phyloP scores from a whole-genome alignment of 2,797 vertebrate genomes.

The Cynodonichthys magdalenae region DNA sequence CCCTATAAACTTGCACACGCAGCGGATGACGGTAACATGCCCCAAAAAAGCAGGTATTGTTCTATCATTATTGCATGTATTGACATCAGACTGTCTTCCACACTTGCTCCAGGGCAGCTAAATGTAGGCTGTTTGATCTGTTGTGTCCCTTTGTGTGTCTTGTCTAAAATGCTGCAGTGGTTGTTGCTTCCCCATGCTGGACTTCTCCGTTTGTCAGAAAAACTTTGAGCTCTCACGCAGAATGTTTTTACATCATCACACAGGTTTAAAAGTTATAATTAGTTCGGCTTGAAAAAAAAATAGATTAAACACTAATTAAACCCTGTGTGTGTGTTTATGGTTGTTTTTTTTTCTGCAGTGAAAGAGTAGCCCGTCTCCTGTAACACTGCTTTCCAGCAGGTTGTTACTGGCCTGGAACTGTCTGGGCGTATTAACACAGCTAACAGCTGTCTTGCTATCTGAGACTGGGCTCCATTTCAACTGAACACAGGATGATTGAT shows the following conservation, averaged over 20 bases:
- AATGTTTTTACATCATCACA: constrained; percentile 46
- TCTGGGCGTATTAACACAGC: constrained; percentile 49
- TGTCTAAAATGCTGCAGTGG: constrained; percentile 14
- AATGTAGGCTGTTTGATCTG: constrained; percentile 3
- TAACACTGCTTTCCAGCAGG: constrained; percentile 31
- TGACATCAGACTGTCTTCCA: constrained; percentile 8
- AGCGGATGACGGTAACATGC: constrained; percentile 94
- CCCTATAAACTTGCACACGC: constrained; percentile 96
- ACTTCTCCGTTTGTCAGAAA: constrained; percentile 56
- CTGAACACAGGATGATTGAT: constrained; percentile 48
- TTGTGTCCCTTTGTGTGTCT: constrained; percentile 8
- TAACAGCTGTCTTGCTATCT: constrained; percentile 46
- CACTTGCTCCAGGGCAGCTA: constrained; percentile 9
- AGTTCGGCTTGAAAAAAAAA: constrained; percentile 46
- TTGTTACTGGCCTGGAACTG: constrained; percentile 57
- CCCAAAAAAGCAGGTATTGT: constrained; percentile 91
- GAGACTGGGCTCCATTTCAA: constrained; percentile 45
- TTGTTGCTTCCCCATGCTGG: constrained; percentile 15
- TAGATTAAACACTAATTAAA: constrained; percentile 62
- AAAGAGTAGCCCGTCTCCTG: constrained; percentile 24
- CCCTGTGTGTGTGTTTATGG: constrained; percentile 14
- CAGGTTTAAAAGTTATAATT: constrained; percentile 62
- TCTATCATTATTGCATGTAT: neutral
- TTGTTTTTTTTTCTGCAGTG: constrained; percentile 15
- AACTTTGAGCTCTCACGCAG: constrained; percentile 29